These are phyloP conservation scores for Adelosebastes latens DNA, from an alignment of 2,797 vertebrate genomes.

Conservation along the genomic window DNA sequence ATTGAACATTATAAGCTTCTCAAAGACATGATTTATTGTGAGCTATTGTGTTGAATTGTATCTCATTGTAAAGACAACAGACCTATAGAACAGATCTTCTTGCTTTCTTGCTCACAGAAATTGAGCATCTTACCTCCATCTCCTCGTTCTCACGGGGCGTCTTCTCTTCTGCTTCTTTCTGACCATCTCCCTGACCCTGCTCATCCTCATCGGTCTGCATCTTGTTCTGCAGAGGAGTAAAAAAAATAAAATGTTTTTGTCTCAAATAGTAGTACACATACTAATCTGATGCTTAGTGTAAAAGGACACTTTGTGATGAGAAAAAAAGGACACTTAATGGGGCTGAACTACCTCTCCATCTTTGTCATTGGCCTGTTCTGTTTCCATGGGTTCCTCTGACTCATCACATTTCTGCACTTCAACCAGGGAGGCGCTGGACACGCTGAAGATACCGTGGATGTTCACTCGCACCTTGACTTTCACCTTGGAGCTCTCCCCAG, in stretches of 20 bases:
- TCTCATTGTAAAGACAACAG: neutral
- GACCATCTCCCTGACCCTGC: constrained; percentile 80
- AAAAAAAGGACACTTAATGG: neutral
- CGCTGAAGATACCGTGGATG: constrained; percentile 96
- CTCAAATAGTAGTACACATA: neutral
- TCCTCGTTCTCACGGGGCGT: constrained; percentile 91
- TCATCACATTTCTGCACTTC: constrained; percentile 94
- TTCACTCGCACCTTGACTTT: constrained; percentile 98
- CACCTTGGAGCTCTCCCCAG: constrained; percentile 96
- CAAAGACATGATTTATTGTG: neutral
- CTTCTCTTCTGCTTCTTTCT: constrained; percentile 86
- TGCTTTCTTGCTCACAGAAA: neutral
- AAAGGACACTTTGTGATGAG: neutral
- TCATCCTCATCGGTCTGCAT: constrained; percentile 98
- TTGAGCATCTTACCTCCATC: constrained; percentile 89
- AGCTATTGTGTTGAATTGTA: neutral
- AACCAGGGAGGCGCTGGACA: constrained; percentile 95
- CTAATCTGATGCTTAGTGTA: neutral
- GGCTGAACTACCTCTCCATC: constrained; percentile 90
- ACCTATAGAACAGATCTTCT: neutral
- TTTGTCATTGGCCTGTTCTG: constrained; percentile 86
- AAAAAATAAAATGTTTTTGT: neutral
- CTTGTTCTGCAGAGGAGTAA: constrained; percentile 79
- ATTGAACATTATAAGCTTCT: neutral
- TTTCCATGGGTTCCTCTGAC: constrained; percentile 96